Evolutionary conservation across 30 jellyfish, hydroid and myxozoan species (phyloP).

Genomic region (Phacellophora camtschatica): DNA sequence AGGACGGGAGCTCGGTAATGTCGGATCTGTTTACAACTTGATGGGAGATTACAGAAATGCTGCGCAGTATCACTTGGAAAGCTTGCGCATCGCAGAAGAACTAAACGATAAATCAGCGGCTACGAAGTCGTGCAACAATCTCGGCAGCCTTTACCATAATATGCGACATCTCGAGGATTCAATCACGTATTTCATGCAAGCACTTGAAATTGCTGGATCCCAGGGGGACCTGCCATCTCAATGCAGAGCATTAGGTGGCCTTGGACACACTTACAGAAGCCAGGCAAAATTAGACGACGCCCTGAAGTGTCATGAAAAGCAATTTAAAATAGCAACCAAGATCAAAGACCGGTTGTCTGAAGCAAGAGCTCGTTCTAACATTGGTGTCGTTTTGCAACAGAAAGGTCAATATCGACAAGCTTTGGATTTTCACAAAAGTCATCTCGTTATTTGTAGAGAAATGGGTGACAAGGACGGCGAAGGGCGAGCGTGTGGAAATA

Average conservation of each 20-base stretch:
- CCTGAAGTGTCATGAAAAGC: conserved; percentile 78
- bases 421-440: conserved; percentile 80
- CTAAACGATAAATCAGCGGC: conserved; percentile 34
- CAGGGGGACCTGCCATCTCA: conserved; percentile 41
- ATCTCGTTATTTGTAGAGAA: conserved; percentile 70
- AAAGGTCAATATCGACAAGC: conserved; percentile 84
- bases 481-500: conserved; percentile 95
- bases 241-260: conserved; percentile 88
- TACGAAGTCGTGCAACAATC: conserved; percentile 55
- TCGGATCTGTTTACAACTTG: conserved; percentile 82
- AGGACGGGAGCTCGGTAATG: conserved; percentile 86
- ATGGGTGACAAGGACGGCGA: conserved; percentile 93
- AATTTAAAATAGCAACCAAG: conserved; percentile 70
- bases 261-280: conserved; percentile 83
- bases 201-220: conserved; percentile 55
- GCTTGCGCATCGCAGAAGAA: conserved; percentile 63
- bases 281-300: conserved; percentile 76
- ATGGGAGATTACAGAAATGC: conserved; percentile 92
- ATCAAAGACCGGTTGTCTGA: conserved; percentile 72
- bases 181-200: conserved; percentile 59
- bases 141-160: conserved; percentile 80
- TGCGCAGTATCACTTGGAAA: conserved; percentile 64
- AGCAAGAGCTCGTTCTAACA: conserved; percentile 88
- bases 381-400: conserved; percentile 89
- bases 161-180: conserved; percentile 72